phyloP scores from a whole-genome alignment of 1,140 invertebrate species.

The Doryteuthis pealeii region DNA sequence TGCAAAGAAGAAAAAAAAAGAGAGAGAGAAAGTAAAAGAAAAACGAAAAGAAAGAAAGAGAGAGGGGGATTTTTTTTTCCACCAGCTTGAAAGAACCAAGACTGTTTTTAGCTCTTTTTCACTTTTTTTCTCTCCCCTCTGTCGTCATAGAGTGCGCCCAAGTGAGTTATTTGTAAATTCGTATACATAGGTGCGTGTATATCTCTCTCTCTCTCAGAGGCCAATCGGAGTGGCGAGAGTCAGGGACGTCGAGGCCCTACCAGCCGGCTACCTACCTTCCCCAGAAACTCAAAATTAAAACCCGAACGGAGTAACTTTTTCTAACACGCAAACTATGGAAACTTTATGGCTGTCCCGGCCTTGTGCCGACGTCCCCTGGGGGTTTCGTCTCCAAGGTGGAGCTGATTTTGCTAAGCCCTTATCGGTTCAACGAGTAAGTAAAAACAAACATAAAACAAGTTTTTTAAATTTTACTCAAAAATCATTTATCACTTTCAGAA shows the following conservation, averaged over 20 bases:
- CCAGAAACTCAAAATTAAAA: not conserved
- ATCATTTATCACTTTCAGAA: no score
- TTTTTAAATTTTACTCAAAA: not conserved
- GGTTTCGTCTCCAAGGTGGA: slow-evolving; percentile 87
- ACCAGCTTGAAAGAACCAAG: no score
- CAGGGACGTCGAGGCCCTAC: slow-evolving; percentile 2
- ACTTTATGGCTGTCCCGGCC: slow-evolving; percentile 55
- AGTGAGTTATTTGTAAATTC: slow-evolving; percentile 1
- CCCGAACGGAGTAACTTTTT: not conserved
- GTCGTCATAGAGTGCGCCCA: slow-evolving; percentile 1
- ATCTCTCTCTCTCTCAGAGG: slow-evolving; percentile 22
- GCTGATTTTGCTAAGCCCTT: slow-evolving; percentile 84
- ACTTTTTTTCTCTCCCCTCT: not conserved
- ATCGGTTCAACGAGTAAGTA: slow-evolving; percentile 84
- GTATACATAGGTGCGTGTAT: slow-evolving; percentile 12
- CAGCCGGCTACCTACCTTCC: not conserved
- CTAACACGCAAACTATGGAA: slow-evolving; percentile 34
- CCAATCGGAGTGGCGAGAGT: slow-evolving; percentile 13
- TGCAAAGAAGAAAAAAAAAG: not conserved
- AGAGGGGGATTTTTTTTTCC: slow-evolving; percentile 10
- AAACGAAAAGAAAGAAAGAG: not conserved
- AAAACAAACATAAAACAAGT: not conserved
- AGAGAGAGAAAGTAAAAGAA: not conserved
- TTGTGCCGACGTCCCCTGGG: slow-evolving; percentile 72
- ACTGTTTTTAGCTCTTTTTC: slow-evolving; percentile 8